Evolutionary conservation across 2,888 invertebrate species (phyloP).

Genomic region (Acronicta leporina): DNA sequence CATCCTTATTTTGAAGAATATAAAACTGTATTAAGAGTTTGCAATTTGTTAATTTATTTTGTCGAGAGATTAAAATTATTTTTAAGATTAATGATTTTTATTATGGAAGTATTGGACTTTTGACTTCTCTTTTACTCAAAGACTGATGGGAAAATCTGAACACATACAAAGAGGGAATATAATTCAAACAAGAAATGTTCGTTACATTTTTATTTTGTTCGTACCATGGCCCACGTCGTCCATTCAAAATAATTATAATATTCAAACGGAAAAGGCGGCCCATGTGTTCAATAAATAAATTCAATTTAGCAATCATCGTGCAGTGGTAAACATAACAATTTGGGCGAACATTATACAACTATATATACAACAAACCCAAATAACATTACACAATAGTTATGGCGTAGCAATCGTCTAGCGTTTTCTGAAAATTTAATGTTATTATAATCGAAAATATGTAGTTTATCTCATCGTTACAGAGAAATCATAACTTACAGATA

Average conservation of each 20-base stretch:
- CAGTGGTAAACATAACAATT: conserved; percentile 70
- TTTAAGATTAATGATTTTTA: conserved; percentile 72
- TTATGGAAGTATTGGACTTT: conserved; percentile 23
- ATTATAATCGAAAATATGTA: conserved; percentile 43
- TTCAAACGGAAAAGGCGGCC: conserved; percentile 88
- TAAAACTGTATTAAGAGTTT: conserved; percentile 73
- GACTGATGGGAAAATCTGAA: too few species aligned
- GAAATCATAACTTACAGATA: conserved; percentile 64
- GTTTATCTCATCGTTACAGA: conserved; percentile 41
- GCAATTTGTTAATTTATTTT: conserved; percentile 87
- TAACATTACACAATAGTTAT: conserved; percentile 67
- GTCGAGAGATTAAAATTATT: conserved; percentile 87
- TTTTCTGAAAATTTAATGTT: conserved; percentile 40
- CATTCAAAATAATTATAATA: conserved; percentile 75
- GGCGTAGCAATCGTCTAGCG: conserved; percentile 57
- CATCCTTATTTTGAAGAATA: conserved; percentile 76
- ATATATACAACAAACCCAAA: conserved; percentile 81
- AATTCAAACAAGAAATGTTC: conserved; percentile 54
- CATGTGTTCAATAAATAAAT: conserved; percentile 84
- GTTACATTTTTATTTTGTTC: conserved; percentile 70
- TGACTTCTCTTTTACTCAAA: too few species aligned
- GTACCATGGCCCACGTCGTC: conserved; percentile 84
- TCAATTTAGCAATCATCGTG: conserved; percentile 63
- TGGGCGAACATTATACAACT: conserved; percentile 63
- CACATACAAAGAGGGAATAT: not conserved